Base-by-base conservation (phyloP, 2,888 invertebrate species). In the Tipula lateralis region DNA sequence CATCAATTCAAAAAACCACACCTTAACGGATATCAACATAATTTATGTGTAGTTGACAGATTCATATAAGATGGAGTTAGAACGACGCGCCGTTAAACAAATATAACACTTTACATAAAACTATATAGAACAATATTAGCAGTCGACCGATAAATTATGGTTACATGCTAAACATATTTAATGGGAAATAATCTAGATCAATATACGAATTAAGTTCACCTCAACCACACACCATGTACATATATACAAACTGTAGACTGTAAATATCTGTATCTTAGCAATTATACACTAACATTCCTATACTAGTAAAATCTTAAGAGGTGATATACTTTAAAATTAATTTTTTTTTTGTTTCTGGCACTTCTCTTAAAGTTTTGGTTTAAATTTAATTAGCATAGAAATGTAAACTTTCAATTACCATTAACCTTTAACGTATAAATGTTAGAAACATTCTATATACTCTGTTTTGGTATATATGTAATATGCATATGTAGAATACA, bases 301-400 rank as follows among this genome's bases (percentile, higher is more conserved):
- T 24, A 66, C 3, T 44, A 44, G 7, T 16, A 44, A 44, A 16
- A n/a, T 16, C 7, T 66, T 66, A 24, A 66, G 3, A n/a, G 3
- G 19, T 24, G 9, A 66, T 66, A 66, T 1, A 66, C 12, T 9
- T 39, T 12, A 1, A 50, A 39, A 39, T 39, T 13, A 39, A 39
- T 13, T 9, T 39, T 50, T 66, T 66, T 66, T 9, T 66, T 24
- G 66, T 66, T 66, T 66, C 66, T 66, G 24, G 66, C 66, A 66
- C 66, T 66, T 66, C 66, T 66, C 24, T 66, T 66, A 66, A 66
- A 66, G 66, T 66, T 66, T 66, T 66, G 66, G 66, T 66, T 66
- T 66, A 66, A 66, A 66, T 66, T 66, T 66, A 66, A 66, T 66
- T 66, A 66, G 66, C 66, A 66, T 66, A 66, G 66, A 66, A 66